Percentiles rank a stretch among this genome's conserved stretches.
These are phyloP conservation scores for Ophiodon elongatus DNA, from an alignment of 2,113 vertebrate genomes.

Conservation along the genomic window DNA sequence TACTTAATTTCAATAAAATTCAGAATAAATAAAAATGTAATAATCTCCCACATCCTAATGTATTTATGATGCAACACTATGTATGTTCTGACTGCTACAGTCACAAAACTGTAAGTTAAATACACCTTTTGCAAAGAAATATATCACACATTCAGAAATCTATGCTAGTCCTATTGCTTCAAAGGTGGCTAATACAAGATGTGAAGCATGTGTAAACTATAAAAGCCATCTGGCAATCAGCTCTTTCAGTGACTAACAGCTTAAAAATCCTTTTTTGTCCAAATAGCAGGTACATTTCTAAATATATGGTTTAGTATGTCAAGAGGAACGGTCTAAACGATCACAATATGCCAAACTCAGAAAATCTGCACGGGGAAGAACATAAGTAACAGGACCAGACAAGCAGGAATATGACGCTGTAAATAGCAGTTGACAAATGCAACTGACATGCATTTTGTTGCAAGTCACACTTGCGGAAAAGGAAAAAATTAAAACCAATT, in stretches of 20 bases:
- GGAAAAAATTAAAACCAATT: not conserved
- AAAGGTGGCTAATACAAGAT: not conserved
- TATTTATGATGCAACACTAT: not conserved
- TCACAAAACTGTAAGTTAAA: no score
- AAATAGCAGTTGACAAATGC: not conserved
- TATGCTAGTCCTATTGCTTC: not conserved
- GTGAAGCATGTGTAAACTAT: not conserved
- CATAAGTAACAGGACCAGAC: not conserved
- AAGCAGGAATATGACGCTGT: not conserved
- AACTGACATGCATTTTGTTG: not conserved
- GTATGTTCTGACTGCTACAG: not conserved
- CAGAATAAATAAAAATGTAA: constrained; percentile 5
- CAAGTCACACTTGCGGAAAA: not conserved
- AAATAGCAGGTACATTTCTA: not conserved
- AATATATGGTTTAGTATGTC: not conserved
- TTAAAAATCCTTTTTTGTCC: not conserved
- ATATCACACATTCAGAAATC: not conserved
- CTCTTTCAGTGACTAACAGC: constrained; percentile 7
- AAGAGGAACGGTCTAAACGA: not conserved
- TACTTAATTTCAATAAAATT: not conserved
- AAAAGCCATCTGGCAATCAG: not conserved
- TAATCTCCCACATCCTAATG: constrained; percentile 3
- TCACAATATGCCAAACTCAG: not conserved
- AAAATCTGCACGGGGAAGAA: not conserved
- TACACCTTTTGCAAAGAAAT: not conserved